Conservation (phyloP, 2,888 invertebrate species). For the Ichneumoninae sp. region DNA sequence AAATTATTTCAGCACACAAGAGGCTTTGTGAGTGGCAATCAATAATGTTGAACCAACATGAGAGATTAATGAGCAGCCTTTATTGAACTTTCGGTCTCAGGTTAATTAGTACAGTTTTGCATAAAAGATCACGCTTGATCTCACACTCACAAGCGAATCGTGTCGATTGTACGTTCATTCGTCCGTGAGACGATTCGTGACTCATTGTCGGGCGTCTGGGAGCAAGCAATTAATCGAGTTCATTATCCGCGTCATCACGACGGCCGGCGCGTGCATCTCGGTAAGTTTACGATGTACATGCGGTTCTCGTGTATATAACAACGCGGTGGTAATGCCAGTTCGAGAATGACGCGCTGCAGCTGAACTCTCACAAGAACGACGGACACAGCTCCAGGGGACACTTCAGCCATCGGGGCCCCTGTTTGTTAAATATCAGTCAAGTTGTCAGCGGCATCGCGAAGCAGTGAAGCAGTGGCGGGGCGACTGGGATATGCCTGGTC, state of each 20-base stretch:
- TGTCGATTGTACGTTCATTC: conserved; percentile 39
- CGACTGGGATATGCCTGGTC: conserved; percentile 26
- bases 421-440: conserved; percentile 81
- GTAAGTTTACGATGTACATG: conserved; percentile 35
- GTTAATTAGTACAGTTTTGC: not conserved
- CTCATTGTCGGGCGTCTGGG: conserved; percentile 66
- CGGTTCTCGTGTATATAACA: conserved; percentile 22
- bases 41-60: not conserved
- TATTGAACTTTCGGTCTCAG: not conserved
- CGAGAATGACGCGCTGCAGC: conserved; percentile 66
- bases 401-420: conserved; percentile 74
- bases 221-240: conserved; percentile 77
- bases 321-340: conserved; percentile 45
- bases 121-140: not conserved
- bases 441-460: conserved; percentile 71
- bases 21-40: not conserved
- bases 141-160: not conserved
- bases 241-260: conserved; percentile 66
- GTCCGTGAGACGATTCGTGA: conserved; percentile 75
- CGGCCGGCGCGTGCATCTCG: conserved; percentile 25
- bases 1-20: not conserved
- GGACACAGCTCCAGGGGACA: conserved; percentile 71
- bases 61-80: not conserved
- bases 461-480: conserved; percentile 24
- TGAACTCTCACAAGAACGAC: conserved; percentile 73